Evolutionary conservation across 2,797 vertebrate genomes (phyloP).

Genomic region (Falco cherrug): DNA sequence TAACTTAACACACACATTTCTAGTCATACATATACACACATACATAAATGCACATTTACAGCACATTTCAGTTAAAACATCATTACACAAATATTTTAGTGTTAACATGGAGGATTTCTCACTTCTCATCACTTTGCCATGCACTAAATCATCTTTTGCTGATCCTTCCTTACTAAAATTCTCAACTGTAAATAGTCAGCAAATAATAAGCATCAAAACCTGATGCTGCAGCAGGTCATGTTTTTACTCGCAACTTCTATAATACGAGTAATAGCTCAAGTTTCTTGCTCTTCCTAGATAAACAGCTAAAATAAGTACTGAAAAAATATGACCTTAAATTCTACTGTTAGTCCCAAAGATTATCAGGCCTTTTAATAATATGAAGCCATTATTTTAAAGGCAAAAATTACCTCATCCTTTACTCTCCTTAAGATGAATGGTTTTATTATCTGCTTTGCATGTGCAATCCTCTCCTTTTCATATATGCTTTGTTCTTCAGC

Average conservation of each 20-base stretch:
- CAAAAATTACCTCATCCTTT: constrained; percentile 88
- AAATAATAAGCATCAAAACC: background rate
- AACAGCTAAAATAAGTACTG: background rate
- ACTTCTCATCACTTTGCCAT: background rate
- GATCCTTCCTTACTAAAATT: background rate
- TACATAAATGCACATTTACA: background rate
- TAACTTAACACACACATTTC: background rate
- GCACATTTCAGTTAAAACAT: background rate
- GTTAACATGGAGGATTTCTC: background rate
- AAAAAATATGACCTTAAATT: background rate
- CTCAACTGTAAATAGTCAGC: background rate
- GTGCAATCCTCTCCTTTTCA: constrained; percentile 89
- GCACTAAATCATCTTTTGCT: background rate
- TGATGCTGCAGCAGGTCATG: background rate
- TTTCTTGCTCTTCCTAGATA: background rate
- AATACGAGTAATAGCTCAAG: background rate
- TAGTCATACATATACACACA: background rate
- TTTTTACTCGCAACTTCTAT: background rate
- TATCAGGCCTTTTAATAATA: background rate
- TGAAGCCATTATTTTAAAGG: background rate
- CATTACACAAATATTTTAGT: background rate
- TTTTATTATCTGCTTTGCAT: constrained; percentile 96
- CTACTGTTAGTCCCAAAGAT: background rate
- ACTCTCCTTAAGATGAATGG: constrained; percentile 96
- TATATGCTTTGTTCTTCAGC: constrained; percentile 90